Evolutionary conservation across 1,140 invertebrate genomes (phyloP).

Genomic region (Drosophila bocqueti): DNA sequence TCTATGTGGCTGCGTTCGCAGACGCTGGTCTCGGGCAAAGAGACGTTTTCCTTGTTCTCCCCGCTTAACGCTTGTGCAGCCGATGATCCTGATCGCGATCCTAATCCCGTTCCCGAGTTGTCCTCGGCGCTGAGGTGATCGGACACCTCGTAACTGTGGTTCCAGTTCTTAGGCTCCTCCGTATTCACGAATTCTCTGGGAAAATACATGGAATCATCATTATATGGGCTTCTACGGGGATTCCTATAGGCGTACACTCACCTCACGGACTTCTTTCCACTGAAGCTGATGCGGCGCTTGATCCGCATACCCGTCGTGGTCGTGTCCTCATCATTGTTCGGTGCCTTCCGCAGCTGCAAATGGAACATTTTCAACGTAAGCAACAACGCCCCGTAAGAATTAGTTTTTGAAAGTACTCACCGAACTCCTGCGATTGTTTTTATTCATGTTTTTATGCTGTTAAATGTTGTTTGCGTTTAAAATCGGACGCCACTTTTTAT

Average conservation of each 20-base stretch:
- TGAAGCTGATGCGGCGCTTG: constrained; percentile 70
- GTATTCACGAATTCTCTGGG: constrained; percentile 54
- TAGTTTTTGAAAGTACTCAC: constrained; percentile 22
- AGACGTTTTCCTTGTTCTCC: constrained; percentile 54
- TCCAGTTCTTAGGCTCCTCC: constrained; percentile 55
- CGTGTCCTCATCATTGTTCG: constrained; percentile 18
- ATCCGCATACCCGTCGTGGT: constrained; percentile 7
- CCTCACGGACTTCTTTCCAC: constrained; percentile 67
- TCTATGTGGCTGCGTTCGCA: constrained; percentile 25
- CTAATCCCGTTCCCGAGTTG: constrained; percentile 21
- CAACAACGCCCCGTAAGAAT: neutral
- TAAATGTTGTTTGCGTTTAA: constrained; percentile 19
- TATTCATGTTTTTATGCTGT: constrained; percentile 37
- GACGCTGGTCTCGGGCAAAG: constrained; percentile 1
- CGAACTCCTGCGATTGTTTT: constrained; percentile 55
- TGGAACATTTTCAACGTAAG: neutral
- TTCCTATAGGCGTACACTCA: constrained; percentile 21
- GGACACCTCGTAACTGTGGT: constrained; percentile 68
- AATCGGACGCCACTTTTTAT: constrained; percentile 25
- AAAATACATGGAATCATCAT: neutral
- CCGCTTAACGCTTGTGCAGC: neutral
- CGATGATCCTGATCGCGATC: neutral
- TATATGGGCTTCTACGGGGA: neutral
- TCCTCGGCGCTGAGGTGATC: constrained; percentile 60
- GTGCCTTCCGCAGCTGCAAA: constrained; percentile 39